phyloP scores from a whole-genome alignment of 2,113 vertebrate species.

The Mobula birostris region DNA sequence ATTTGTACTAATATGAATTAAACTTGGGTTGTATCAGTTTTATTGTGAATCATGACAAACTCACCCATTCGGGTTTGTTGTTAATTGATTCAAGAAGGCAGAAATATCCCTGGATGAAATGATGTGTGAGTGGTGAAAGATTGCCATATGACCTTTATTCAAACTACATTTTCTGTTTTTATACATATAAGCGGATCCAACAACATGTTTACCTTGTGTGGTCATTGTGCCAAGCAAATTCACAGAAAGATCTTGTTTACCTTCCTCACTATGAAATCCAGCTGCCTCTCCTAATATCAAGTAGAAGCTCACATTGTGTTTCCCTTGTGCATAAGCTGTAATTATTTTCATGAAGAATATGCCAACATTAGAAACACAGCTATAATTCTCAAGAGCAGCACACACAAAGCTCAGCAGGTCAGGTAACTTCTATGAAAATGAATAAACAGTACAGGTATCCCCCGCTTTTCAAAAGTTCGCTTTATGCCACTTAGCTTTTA shows the following conservation, averaged over 20 bases:
- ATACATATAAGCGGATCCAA: neutral
- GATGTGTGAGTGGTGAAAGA: neutral
- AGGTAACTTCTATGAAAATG: too few relatives aligned
- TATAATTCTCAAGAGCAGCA: too few relatives aligned
- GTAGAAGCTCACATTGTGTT: neutral
- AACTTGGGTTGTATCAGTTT: neutral
- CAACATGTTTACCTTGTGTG: neutral
- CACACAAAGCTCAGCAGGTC: too few relatives aligned
- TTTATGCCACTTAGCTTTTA: too few relatives aligned
- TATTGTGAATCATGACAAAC: neutral
- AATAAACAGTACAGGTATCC: too few relatives aligned
- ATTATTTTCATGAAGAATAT: neutral
- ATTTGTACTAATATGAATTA: neutral
- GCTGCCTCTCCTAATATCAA: neutral
- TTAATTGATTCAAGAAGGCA: neutral
- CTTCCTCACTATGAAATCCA: neutral
- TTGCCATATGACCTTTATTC: neutral
- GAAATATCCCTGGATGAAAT: neutral
- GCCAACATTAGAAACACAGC: neutral
- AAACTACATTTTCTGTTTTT: neutral
- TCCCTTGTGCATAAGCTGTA: too few relatives aligned
- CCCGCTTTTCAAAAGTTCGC: too few relatives aligned
- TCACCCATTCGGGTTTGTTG: neutral
- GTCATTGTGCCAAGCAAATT: neutral
- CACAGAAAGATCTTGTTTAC: neutral